A percentile compares a stretch with the other conserved stretches of the same genome.
These are phyloP conservation scores for Bucco capensis DNA, from an alignment of 2,113 vertebrate species.

Conservation along the genomic window DNA sequence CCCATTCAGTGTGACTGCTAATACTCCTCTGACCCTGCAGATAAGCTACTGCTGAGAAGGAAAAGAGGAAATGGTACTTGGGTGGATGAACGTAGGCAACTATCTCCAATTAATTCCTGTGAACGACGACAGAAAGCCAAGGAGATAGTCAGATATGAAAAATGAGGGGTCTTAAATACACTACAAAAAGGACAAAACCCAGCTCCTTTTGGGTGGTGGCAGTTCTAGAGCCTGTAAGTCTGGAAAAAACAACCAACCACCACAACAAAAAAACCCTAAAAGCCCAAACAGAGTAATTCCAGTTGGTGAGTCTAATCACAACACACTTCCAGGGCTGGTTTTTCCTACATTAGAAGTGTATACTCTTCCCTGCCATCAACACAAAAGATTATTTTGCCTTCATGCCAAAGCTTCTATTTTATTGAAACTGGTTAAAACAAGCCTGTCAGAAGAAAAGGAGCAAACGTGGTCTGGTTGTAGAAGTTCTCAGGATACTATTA, in stretches of 20 bases:
- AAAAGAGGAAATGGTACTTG: neutral
- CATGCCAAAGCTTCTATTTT: neutral
- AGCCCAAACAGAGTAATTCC: neutral
- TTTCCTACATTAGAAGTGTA: neutral
- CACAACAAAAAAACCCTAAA: neutral
- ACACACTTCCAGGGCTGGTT: neutral
- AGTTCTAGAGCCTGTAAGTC: neutral
- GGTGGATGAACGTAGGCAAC: neutral
- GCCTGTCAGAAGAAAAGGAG: neutral
- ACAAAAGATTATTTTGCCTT: neutral
- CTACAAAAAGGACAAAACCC: neutral
- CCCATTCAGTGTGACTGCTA: neutral
- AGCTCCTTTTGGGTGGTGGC: neutral
- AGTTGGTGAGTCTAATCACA: neutral
- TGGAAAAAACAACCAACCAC: neutral
- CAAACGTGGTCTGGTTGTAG: neutral
- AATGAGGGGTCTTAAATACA: neutral
- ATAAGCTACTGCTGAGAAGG: neutral
- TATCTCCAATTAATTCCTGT: neutral
- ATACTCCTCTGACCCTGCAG: neutral
- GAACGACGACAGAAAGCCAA: neutral
- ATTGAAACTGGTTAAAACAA: constrained; percentile 7
- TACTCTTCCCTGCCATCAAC: neutral
- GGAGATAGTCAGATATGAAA: neutral
- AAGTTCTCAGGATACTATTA: constrained; percentile 22